Evolutionary conservation across 2,888 invertebrate species (phyloP), one percentile per base, ranked within the genome.

Genomic region (Eupithecia exiguata): DNA sequence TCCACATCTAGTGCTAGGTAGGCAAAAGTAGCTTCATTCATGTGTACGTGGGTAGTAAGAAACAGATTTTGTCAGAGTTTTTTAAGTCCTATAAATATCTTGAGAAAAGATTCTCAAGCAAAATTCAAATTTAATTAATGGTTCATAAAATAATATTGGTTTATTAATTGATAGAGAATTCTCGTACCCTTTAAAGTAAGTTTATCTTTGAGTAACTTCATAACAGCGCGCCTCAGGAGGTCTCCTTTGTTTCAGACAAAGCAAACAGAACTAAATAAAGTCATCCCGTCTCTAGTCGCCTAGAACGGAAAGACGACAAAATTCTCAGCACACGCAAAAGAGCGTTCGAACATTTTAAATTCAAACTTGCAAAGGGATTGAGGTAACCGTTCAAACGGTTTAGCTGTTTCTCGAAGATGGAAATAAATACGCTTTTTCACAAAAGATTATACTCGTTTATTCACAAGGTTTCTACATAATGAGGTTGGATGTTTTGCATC

Each of bases 331-430:
- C 58, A 68, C 58, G 35, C 49, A 68, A 49, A 30, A 53, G 68
- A 68, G 53, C 21, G 36, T 68, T 68, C 58, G 35, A 68, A 68
- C 30, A 53, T 68, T 68, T 58, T 68, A 68, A 68, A 68, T 68
- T 53, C 35, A 49, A 68, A 58, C 53, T 53, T 53, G 35, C n/a
- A 30, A 18, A 53, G n/a, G 36, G 36, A 58, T 68, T n/a, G 68
- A 68, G 25, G 49, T 49, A 49, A 18, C 35, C 21, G 16, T 21
- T 67, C 18, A 18, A 38, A 38, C 38, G 35, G 5, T 53, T 53
- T 21, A 53, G 49, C 21, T 53, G n/a, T n/a, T 36, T 65, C n/a
- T 65, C 12, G 16, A 38, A 38, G 38, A 65, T 36, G 38, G 65
- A 65, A 65, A 38, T 65, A n/a, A 16, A 65, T 21, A 62, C 30